Evolutionary conservation across 2,888 invertebrate genomes (phyloP), one percentile per base, ranked within the genome.

Genomic region (Eupithecia pulchellata): DNA sequence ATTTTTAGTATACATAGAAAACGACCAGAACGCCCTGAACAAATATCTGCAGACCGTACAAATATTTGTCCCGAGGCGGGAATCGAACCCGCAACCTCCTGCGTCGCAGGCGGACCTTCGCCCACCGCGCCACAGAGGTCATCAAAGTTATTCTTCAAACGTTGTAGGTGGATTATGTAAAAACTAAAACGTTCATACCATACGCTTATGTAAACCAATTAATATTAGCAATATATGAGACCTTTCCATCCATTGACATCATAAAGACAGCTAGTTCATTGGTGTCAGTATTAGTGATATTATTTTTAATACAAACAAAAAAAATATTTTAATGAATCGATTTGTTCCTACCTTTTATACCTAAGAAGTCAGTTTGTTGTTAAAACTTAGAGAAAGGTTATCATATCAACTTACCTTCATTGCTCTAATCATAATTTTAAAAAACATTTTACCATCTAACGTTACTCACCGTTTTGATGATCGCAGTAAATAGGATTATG

Each of bases 171-270:
- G 9, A 20, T 42, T 42, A n/a, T 3, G 42, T n/a, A 20, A 1
- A 6, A 30, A 30, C 8, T 8, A 2, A 9, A 11, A 8, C 8
- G 8, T 20, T 47, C 9, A 47, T 20, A 47, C 4, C 25, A 25
- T 25, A 20, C n/a, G 42, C 42, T 47, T 9, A 84, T 86, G 86
- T 89, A 86, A 84, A 85, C 85, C 84, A 88, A 89, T 89, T 87
- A 91, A 84, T 75, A 74, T 76, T 76, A 74, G 71, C 69, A 69
- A 75, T 73, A 82, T 80, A 81, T 77, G 78, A 77, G 72, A 39
- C 65, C 2, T 17, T 64, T 32, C 13, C 29, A 60, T 25, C 27
- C 2, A 36, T 64, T n/a, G 63, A 13, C 30, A 30, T 11, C 0
- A 17, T 29, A 4, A 20, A 32, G 32, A 60, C 58, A 60, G 58